Base-by-base conservation (phyloP, 92 coral and sea anemone species). In the Phenganax subtilis region DNA sequence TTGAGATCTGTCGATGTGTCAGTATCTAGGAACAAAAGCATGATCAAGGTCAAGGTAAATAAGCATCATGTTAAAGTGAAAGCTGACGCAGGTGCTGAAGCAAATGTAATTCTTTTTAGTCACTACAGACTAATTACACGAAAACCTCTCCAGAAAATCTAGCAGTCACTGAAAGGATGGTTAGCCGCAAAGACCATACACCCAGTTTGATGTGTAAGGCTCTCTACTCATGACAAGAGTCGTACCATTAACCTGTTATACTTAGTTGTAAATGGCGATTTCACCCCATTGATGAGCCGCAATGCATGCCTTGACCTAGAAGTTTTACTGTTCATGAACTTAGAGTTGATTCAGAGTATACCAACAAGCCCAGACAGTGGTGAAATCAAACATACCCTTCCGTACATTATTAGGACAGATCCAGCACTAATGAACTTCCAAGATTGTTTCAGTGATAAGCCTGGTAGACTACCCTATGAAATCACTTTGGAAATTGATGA, bases 81-180 rank as follows among this genome's bases (percentile, higher is more conserved):
- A 74, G 91, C 85, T 77, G 87, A 88, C 64, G 85, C 89, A 8
- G 88, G 91, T n/a, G 87, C 89, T 9, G 87, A 88, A 25, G 91
- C 85, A 10, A 85, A 86, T 55, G 89, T 80, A 6, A 78, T 88
- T 56, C 85, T 83, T 0, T 85, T 62, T 47, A 27, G 75, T 0
- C 31, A 85, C 58, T 79, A 67, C 78, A 80, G 51, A 76, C 47
- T 71, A 29, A 51, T 77, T 20, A 60, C 87, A 0, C 76, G 47
- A 15, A 82, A 81, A 59, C 82, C 86, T 11, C 59, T 88, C 12
- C 72, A 82, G 75, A 80, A 80, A 52, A 80, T 85, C 65, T 80
- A 88, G 57, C 86, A 81, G 67, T 85, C 90, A 12, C 57, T 88
- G 80, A 88, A 88, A 27, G 88, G 55, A 7, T 81, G 91, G 84